phyloP scores from a whole-genome alignment of 1,140 invertebrate genomes.

The Hesperophylax magnus region DNA sequence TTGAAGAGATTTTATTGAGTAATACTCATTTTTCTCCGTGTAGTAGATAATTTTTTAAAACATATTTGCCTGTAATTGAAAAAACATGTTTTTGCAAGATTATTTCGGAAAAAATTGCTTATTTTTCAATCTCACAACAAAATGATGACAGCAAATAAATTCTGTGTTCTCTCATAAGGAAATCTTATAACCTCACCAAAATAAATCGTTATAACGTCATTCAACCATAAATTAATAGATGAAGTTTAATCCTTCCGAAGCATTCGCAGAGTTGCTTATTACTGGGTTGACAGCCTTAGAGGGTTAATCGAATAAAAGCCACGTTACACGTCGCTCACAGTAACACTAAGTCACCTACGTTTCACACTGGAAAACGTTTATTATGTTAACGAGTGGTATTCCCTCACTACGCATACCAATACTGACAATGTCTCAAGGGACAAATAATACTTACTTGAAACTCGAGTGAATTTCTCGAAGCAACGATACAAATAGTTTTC shows the following conservation, averaged over 20 bases:
- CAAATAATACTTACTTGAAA: not conserved
- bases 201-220: not conserved
- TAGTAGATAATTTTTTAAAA: too few relatives aligned
- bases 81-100: too few relatives aligned
- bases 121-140: too few relatives aligned
- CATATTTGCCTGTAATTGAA: too few relatives aligned
- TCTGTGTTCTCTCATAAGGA: too few relatives aligned
- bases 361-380: slow-evolving; percentile 11
- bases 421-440: not conserved
- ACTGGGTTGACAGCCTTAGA: not conserved
- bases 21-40: too few relatives aligned
- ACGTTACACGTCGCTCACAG: slow-evolving; percentile 36
- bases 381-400: too few relatives aligned
- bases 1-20: too few relatives aligned
- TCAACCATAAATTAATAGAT: not conserved
- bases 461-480: not conserved
- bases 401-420: too few relatives aligned
- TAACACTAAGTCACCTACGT: slow-evolving; percentile 37
- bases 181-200: too few relatives aligned
- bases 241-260: slow-evolving; percentile 3
- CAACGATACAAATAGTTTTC: not conserved
- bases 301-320: slow-evolving; percentile 52
- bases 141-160: too few relatives aligned
- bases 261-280: not conserved
- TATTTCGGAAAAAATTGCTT: too few relatives aligned